Percentiles rank a stretch among this genome's conserved stretches.
These are phyloP conservation scores for Dicentrarchus labrax DNA, from an alignment of 2,113 vertebrate species.

Conservation along the genomic window DNA sequence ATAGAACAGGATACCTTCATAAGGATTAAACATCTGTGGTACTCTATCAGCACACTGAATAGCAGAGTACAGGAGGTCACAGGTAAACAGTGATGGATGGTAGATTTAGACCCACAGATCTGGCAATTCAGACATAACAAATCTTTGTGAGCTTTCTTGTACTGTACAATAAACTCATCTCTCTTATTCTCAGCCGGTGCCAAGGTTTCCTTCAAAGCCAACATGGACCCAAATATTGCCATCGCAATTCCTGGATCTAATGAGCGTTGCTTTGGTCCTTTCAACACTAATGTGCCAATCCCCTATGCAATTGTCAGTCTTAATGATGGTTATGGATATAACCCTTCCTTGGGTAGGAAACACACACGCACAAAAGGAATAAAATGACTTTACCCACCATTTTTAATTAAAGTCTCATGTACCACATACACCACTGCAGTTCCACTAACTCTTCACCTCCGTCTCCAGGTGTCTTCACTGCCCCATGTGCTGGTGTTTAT, in stretches of 20 bases:
- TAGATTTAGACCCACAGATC: not conserved
- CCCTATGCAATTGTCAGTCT: constrained; percentile 64
- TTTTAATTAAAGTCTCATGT: not conserved
- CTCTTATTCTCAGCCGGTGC: constrained; percentile 46
- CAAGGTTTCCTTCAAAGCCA: constrained; percentile 76
- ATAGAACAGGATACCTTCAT: constrained; percentile 62
- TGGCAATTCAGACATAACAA: not conserved
- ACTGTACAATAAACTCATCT: not conserved
- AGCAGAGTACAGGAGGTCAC: constrained; percentile 30
- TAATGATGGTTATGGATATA: constrained; percentile 77
- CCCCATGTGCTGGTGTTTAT: constrained; percentile 71
- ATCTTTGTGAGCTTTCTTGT: not conserved
- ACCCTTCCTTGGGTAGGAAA: constrained; percentile 76
- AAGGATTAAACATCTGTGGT: constrained; percentile 51
- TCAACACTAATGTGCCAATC: constrained; percentile 78
- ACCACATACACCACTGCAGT: not conserved
- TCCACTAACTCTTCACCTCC: not conserved
- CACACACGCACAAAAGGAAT: not conserved
- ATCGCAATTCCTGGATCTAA: not conserved
- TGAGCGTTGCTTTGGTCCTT: constrained; percentile 79
- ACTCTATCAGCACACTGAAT: constrained; percentile 41
- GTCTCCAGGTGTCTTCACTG: constrained; percentile 79
- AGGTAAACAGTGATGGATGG: constrained; percentile 60
- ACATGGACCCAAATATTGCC: constrained; percentile 26
- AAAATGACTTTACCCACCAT: not conserved